Percentiles rank a stretch among this genome's conserved stretches.
These are phyloP conservation scores for Thyatira batis DNA, from an alignment of 2,888 invertebrate species.

Conservation along the genomic window DNA sequence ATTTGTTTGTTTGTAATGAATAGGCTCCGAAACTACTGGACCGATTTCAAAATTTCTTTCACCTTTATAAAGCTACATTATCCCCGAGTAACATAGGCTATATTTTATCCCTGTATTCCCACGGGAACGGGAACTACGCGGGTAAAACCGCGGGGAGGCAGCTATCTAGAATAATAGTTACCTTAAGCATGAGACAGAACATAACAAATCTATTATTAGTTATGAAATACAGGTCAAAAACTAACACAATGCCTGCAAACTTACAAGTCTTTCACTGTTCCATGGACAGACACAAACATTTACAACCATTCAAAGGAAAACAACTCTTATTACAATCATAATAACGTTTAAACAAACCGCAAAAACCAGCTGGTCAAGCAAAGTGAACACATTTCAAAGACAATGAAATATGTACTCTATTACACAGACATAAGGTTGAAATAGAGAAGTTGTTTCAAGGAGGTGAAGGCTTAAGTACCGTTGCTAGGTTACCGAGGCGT, in stretches of 20 bases:
- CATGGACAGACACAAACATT: not conserved
- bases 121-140: too few species aligned
- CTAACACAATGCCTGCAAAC: not conserved
- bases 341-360: not conserved
- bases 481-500: slow-evolving; percentile 58
- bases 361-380: not conserved
- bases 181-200: not conserved
- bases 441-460: slow-evolving; percentile 25
- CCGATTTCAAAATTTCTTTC: too few species aligned
- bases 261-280: not conserved
- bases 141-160: too few species aligned
- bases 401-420: slow-evolving; percentile 15
- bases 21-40: too few species aligned
- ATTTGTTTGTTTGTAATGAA: too few species aligned
- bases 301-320: not conserved
- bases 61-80: too few species aligned
- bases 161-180: too few species aligned
- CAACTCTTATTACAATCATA: not conserved
- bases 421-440: not conserved
- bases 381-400: not conserved
- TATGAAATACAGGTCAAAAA: slow-evolving; percentile 1
- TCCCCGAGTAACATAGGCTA: too few species aligned
- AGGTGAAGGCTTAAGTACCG: slow-evolving; percentile 58
- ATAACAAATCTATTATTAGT: not conserved
- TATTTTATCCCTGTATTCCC: too few species aligned